A percentile compares a stretch with the other conserved stretches of the same genome.
Evolutionary conservation across 64 coral and sea anemone species (phyloP).

Genomic region (Catalaphyllia jardinei): DNA sequence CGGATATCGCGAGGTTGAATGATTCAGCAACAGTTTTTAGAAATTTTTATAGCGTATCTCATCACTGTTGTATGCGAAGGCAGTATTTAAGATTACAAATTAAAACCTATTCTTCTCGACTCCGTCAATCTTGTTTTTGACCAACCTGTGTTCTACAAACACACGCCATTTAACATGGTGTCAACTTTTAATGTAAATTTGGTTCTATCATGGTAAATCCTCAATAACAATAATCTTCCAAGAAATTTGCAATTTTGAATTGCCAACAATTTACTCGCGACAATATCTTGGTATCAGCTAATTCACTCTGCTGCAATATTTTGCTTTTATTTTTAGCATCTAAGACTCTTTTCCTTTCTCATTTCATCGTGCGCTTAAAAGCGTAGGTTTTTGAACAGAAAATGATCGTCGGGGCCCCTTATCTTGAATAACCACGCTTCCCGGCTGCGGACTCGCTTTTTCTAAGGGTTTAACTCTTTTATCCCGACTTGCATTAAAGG

Average conservation of each 20-base stretch:
- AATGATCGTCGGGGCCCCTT: conserved; percentile 22
- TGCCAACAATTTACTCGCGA: background rate
- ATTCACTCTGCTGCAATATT: background rate
- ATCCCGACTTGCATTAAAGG: background rate
- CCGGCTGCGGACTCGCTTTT: background rate
- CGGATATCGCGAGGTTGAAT: too few species aligned
- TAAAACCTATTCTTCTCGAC: background rate
- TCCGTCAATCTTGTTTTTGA: background rate
- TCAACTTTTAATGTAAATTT: conserved; percentile 26
- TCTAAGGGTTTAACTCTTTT: background rate
- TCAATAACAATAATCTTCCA: background rate
- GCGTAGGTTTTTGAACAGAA: conserved; percentile 2
- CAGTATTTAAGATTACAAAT: background rate
- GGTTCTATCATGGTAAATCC: conserved; percentile 5
- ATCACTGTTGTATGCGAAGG: background rate
- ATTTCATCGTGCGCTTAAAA: background rate
- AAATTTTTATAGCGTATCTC: background rate
- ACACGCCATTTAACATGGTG: background rate
- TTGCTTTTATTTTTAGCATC: background rate
- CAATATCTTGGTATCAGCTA: background rate
- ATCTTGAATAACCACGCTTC: conserved; percentile 15
- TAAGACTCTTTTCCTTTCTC: background rate
- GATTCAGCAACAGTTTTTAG: too few species aligned
- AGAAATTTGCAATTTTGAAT: conserved; percentile 16
- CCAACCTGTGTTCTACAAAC: background rate